Percentiles rank a stretch among this genome's conserved stretches.
Conservation (phyloP, 2,797 vertebrate genomes). For the Tachyglossus aculeatus region DNA sequence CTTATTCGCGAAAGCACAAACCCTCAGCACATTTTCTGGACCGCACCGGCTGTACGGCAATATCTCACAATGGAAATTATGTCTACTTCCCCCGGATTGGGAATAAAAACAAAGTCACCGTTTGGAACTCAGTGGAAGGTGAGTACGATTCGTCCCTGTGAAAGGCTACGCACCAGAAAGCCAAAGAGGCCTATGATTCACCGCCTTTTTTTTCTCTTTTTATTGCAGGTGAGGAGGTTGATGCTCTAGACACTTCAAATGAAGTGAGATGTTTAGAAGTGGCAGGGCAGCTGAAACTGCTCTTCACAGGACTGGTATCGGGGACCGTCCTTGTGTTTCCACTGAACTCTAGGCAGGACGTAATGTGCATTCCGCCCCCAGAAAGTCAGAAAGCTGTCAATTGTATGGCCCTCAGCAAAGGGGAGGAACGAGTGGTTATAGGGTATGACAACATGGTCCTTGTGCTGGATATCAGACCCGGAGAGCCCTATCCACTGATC, state of each 20-base stretch:
- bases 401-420: constrained; percentile 63
- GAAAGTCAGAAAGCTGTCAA: constrained; percentile 70
- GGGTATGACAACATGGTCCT: constrained; percentile 71
- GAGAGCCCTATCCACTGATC: constrained; percentile 74
- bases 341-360: constrained; percentile 73
- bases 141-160: constrained; percentile 5
- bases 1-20: constrained; percentile 58
- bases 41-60: constrained; percentile 59
- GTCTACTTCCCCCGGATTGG: constrained; percentile 77
- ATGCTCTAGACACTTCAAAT: constrained; percentile 67
- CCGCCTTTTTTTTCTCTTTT: too few species aligned
- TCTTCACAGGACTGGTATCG: constrained; percentile 76
- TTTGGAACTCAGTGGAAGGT: constrained; percentile 81
- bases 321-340: constrained; percentile 83
- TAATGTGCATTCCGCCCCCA: constrained; percentile 78
- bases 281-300: constrained; percentile 74
- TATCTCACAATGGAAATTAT: constrained; percentile 67
- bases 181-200: too few species aligned
- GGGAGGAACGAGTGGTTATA: constrained; percentile 72
- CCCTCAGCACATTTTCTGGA: constrained; percentile 65
- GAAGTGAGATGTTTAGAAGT: constrained; percentile 79
- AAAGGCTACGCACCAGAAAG: too few species aligned
- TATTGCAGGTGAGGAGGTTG: constrained; percentile 65
- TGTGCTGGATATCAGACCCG: constrained; percentile 73
- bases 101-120: constrained; percentile 72